These are phyloP conservation scores for Colletes gigas DNA, from an alignment of 1,140 invertebrate genomes.

Conservation along the genomic window DNA sequence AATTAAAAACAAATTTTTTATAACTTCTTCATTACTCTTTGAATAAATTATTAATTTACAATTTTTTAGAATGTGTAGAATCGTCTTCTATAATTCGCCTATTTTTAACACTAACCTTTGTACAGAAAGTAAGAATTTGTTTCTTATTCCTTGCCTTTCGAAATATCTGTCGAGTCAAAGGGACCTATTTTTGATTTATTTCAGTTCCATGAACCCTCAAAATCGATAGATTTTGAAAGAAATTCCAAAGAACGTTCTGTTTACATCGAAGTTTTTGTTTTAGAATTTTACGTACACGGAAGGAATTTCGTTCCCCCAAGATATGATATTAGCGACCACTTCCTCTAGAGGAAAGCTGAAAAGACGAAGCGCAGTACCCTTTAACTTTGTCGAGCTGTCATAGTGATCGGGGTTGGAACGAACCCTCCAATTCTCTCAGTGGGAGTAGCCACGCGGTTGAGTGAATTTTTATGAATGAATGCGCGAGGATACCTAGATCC, in stretches of 20 bases:
- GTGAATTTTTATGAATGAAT: slow-evolving; percentile 71
- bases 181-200: too few relatives aligned
- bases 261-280: neutral
- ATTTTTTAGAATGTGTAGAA: too few relatives aligned
- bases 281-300: neutral
- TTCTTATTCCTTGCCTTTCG: too few relatives aligned
- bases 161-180: too few relatives aligned
- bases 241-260: neutral
- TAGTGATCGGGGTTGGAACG: slow-evolving; percentile 60
- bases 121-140: too few relatives aligned
- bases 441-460: slow-evolving; percentile 65
- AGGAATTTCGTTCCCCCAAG: slow-evolving; percentile 22
- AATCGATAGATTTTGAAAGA: neutral
- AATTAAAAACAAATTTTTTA: too few relatives aligned
- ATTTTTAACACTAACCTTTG: too few relatives aligned
- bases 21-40: too few relatives aligned
- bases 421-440: slow-evolving; percentile 66
- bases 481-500: slow-evolving; percentile 66
- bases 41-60: too few relatives aligned
- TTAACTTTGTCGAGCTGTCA: slow-evolving; percentile 65
- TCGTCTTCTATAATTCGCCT: too few relatives aligned
- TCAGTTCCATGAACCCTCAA: neutral
- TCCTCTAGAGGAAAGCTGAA: slow-evolving; percentile 37
- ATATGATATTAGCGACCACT: slow-evolving; percentile 34
- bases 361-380: slow-evolving; percentile 60